phyloP scores from a whole-genome alignment of 2,113 vertebrate species.

The Scopus umbretta region DNA sequence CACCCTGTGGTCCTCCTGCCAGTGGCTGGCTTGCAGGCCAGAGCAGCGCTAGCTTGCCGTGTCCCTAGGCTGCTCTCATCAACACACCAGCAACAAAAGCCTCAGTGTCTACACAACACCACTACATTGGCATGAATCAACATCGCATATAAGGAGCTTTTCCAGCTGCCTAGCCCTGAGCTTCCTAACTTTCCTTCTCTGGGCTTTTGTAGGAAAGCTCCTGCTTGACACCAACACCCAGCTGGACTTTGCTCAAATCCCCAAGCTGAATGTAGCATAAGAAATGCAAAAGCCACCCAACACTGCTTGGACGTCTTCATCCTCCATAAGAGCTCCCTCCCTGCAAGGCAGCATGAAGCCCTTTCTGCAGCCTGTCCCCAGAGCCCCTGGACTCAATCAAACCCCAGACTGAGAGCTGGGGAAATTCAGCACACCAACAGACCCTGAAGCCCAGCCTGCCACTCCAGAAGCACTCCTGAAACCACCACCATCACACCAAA shows the following conservation, averaged over 20 bases:
- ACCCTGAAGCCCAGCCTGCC: neutral
- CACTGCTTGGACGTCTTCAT: rapidly evolving
- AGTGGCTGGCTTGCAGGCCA: neutral
- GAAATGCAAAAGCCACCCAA: neutral
- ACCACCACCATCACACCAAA: neutral
- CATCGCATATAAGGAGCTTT: rapidly evolving
- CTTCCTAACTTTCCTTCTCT: neutral
- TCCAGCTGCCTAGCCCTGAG: neutral
- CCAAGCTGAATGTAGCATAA: neutral
- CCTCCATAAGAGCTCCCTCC: neutral
- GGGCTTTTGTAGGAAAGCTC: neutral
- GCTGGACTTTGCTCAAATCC: neutral
- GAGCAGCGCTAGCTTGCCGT: neutral
- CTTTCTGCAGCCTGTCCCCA: neutral
- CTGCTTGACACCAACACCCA: neutral
- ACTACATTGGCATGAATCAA: rapidly evolving
- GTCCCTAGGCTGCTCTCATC: neutral
- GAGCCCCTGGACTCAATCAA: neutral
- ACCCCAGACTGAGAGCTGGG: neutral
- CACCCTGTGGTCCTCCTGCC: neutral
- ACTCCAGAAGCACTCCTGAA: neutral
- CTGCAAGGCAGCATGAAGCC: neutral
- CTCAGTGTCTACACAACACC: rapidly evolving
- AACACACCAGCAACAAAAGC: neutral
- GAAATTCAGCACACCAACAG: neutral